Evolutionary conservation across 1,140 invertebrate genomes (phyloP).

Genomic region (Bombus cullumanus): DNA sequence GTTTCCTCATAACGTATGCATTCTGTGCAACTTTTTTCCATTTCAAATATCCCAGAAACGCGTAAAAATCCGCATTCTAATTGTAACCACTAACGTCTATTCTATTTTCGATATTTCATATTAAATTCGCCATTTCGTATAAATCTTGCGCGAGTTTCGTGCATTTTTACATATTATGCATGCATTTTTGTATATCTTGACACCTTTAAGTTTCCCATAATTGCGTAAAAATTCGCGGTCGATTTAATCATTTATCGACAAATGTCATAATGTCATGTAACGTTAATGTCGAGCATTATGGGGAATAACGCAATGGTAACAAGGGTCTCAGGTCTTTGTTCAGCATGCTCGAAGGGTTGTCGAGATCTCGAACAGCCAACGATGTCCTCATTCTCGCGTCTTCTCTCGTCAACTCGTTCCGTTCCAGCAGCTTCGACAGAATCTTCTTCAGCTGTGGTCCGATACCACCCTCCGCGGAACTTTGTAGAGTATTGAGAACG

Average conservation of each 20-base stretch:
- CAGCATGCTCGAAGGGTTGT: constrained; percentile 71
- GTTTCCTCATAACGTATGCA: no score
- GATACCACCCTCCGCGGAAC: constrained; percentile 72
- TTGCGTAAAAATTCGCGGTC: not conserved
- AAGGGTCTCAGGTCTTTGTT: constrained; percentile 73
- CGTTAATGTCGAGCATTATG: constrained; percentile 1
- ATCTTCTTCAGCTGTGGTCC: constrained; percentile 73
- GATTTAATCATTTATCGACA: not conserved
- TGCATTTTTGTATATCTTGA: no score
- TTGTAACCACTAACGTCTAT: no score
- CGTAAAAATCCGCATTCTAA: no score
- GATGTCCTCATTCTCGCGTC: constrained; percentile 71
- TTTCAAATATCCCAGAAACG: no score
- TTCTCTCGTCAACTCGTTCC: constrained; percentile 75
- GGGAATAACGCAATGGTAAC: constrained; percentile 71
- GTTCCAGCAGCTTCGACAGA: constrained; percentile 71
- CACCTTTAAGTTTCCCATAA: not conserved
- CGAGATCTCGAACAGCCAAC: constrained; percentile 64
- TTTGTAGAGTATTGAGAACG: constrained; percentile 70
- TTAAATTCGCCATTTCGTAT: no score
- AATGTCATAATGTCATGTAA: not conserved
- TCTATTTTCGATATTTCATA: no score
- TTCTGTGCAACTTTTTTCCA: no score
- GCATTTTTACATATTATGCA: no score
- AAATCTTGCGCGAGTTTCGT: no score